Evolutionary conservation across 2,888 invertebrate genomes (phyloP), one percentile per base, ranked within the genome.

Genomic region (Melanotus villosus): DNA sequence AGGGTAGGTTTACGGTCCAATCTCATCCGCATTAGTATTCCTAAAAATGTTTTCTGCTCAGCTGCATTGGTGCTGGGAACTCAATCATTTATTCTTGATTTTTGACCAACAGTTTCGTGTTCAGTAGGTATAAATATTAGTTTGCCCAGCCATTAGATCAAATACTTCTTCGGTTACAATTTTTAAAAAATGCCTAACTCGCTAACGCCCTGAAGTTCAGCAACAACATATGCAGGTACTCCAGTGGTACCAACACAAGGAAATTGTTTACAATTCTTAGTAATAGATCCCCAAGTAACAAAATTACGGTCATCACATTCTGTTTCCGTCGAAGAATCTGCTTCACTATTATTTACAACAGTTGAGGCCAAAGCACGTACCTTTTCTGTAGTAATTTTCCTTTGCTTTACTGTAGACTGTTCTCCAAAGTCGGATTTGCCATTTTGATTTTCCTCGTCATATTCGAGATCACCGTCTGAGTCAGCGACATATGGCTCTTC

Each of bases 161-260:
- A 72, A 64, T 41, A 56, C 65, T 68, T 73, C 73, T 43, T 41
- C 52, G 56, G 76, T 75, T 56, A n/a, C 76, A 66, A 41, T 41
- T 69, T 45, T 74, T 77, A 21, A 64, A 54, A 26, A 76, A 75
- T 30, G 64, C 68, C 58, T 78, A 78, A 5, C 56, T 64, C 43
- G 10, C 32, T 32, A 32, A 1, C 9, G 10, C 32, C 32, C 1
- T 32, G 32, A 10, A 32, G 1, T 32, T 32, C 32, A 32, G 32
- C 6, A 32, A n/a, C 6, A 32, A 32, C 32, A n/a, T 32, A 10
- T 32, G 32, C 32, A n/a, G n/a, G n/a, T n/a, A n/a, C n/a, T n/a
- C n/a, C n/a, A n/a, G n/a, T n/a, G n/a, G n/a, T n/a, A n/a, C n/a
- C n/a, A n/a, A n/a, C n/a, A n/a, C n/a, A n/a, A n/a, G n/a, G n/a